These are phyloP conservation scores for Cyrtonyx montezumae DNA, from an alignment of 2,113 vertebrate genomes.

Conservation along the genomic window DNA sequence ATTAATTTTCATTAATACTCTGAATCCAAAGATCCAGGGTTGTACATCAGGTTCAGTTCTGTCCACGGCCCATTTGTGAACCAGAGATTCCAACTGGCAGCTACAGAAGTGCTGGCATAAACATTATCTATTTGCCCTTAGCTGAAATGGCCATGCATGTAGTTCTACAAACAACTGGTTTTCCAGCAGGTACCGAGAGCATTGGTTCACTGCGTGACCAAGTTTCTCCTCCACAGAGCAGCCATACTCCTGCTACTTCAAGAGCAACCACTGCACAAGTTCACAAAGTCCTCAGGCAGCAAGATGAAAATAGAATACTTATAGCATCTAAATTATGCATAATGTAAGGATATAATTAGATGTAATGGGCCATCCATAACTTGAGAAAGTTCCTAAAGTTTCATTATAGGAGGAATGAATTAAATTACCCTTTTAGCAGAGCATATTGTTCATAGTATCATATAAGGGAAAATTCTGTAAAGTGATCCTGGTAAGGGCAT, in stretches of 20 bases:
- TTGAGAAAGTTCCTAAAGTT: neutral
- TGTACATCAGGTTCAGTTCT: neutral
- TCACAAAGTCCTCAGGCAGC: neutral
- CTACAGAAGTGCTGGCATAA: neutral
- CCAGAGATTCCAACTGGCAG: neutral
- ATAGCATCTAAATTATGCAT: constrained; percentile 52
- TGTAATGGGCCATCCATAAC: constrained; percentile 3
- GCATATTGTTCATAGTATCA: neutral
- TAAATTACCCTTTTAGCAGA: neutral
- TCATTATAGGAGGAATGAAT: neutral
- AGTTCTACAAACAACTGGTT: constrained; percentile 20
- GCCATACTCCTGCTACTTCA: neutral
- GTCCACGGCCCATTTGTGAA: neutral
- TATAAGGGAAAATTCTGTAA: neutral
- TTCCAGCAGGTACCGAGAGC: neutral
- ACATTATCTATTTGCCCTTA: neutral
- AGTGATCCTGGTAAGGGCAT: neutral
- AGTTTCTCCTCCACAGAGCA: neutral
- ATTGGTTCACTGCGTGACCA: neutral
- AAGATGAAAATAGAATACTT: constrained; percentile 25
- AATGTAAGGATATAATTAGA: constrained; percentile 37
- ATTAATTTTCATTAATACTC: neutral
- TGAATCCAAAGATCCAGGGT: neutral
- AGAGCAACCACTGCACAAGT: neutral
- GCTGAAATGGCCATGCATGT: neutral